These are phyloP conservation scores for Sesia apiformis DNA, from an alignment of 2,888 invertebrate genomes.

Conservation along the genomic window DNA sequence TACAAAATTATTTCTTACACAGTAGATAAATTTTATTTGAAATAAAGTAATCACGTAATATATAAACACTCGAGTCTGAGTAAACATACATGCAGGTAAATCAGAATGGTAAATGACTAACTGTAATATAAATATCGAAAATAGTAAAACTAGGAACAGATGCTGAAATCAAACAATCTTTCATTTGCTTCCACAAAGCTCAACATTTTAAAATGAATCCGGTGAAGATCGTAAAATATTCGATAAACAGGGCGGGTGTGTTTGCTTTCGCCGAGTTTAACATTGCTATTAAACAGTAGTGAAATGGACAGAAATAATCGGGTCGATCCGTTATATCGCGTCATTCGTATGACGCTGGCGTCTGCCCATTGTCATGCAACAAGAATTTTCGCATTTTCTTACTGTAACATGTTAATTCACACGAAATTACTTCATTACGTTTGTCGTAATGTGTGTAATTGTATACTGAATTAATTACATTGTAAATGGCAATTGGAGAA, in stretches of 20 bases:
- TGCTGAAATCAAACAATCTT: slow-evolving; percentile 61
- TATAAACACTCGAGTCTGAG: slow-evolving; percentile 65
- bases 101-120: slow-evolving; percentile 71
- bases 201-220: slow-evolving; percentile 69
- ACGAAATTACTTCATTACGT: slow-evolving; percentile 32
- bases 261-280: slow-evolving; percentile 71
- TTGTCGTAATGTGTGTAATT: slow-evolving; percentile 25
- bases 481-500: slow-evolving; percentile 18
- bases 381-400: slow-evolving; percentile 23
- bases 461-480: slow-evolving; percentile 27
- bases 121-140: slow-evolving; percentile 69
- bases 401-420: slow-evolving; percentile 47
- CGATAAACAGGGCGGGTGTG: slow-evolving; percentile 69
- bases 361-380: slow-evolving; percentile 58
- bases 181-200: slow-evolving; percentile 62
- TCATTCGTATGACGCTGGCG: slow-evolving; percentile 67
- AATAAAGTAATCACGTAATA: slow-evolving; percentile 60
- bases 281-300: slow-evolving; percentile 74
- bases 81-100: slow-evolving; percentile 67
- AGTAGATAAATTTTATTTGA: slow-evolving; percentile 60
- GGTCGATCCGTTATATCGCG: slow-evolving; percentile 66
- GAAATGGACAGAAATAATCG: slow-evolving; percentile 74
- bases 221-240: slow-evolving; percentile 70
- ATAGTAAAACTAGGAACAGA: slow-evolving; percentile 54
- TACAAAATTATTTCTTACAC: slow-evolving; percentile 50